Conservation (phyloP, 2,888 invertebrate genomes). For the Synergus itoensis region DNA sequence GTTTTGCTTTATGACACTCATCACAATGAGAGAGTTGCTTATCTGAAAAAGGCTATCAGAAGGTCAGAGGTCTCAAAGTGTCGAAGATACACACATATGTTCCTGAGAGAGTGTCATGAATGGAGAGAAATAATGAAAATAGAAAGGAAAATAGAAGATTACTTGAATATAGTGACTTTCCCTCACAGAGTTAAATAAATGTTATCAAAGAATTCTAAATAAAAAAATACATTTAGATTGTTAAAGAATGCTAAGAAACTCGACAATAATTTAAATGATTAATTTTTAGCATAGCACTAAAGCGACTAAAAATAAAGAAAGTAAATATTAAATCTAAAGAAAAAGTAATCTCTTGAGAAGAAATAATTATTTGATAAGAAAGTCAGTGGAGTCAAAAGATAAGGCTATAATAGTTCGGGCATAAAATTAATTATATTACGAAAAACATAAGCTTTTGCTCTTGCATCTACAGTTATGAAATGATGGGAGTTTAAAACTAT, state of each 20-base stretch:
- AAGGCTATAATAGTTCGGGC: not conserved
- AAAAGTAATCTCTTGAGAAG: slow-evolving; percentile 12
- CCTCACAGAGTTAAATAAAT: not conserved
- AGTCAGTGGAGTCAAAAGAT: slow-evolving; percentile 24
- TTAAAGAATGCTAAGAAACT: too few species aligned
- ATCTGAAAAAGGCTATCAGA: slow-evolving; percentile 70
- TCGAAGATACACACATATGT: slow-evolving; percentile 61
- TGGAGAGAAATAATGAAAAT: slow-evolving; percentile 49
- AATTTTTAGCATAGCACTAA: not conserved
- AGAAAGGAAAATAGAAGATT: slow-evolving; percentile 40
- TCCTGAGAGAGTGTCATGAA: slow-evolving; percentile 45
- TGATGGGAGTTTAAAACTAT: not conserved
- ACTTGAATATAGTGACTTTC: not conserved
- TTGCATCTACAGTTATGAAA: slow-evolving; percentile 16
- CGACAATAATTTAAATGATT: too few species aligned
- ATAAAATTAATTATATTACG: slow-evolving; percentile 25
- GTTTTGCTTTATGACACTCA: slow-evolving; percentile 59
- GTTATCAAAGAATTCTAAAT: not conserved
- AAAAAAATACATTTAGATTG: not conserved
- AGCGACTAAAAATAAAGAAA: not conserved
- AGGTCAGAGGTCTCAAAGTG: slow-evolving; percentile 69
- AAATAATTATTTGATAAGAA: slow-evolving; percentile 36
- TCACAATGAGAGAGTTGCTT: slow-evolving; percentile 58
- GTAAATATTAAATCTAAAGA: slow-evolving; percentile 5
- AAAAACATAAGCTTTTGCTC: not conserved